phyloP scores from a whole-genome alignment of 2,797 vertebrate genomes.

The Xiphorhynchus erythropygius region DNA sequence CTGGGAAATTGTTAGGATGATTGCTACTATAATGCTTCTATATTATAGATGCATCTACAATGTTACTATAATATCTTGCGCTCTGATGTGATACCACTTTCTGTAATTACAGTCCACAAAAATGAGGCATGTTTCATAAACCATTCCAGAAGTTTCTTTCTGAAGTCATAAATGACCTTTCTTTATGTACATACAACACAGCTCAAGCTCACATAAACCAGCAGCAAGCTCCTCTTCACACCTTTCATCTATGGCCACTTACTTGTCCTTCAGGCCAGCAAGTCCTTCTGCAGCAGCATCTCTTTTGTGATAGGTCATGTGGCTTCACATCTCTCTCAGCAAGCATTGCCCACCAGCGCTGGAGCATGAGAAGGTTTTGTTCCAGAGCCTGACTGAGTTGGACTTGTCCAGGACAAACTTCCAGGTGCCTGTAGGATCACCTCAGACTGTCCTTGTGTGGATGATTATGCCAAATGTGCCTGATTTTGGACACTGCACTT shows the following conservation, averaged over 20 bases:
- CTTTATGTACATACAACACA: neutral
- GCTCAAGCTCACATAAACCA: neutral
- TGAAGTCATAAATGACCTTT: neutral
- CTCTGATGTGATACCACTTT: neutral
- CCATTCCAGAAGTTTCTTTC: neutral
- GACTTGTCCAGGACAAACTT: neutral
- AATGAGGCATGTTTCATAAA: neutral
- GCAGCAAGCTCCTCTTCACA: neutral
- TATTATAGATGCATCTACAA: neutral
- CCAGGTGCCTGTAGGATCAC: neutral
- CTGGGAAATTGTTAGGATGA: neutral
- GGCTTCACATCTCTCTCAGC: neutral
- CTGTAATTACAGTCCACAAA: neutral
- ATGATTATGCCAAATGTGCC: neutral
- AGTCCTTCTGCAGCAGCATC: neutral
- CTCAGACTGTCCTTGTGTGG: neutral
- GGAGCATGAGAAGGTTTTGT: neutral
- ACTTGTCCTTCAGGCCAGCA: neutral
- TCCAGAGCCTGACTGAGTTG: neutral
- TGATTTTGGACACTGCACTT: neutral
- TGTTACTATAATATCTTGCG: neutral
- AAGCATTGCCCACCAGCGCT: neutral
- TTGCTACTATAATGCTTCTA: neutral
- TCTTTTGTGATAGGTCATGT: accelerated
- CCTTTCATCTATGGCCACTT: neutral